phyloP scores from a whole-genome alignment of 2,888 invertebrate genomes.

The Lamproptera curius region DNA sequence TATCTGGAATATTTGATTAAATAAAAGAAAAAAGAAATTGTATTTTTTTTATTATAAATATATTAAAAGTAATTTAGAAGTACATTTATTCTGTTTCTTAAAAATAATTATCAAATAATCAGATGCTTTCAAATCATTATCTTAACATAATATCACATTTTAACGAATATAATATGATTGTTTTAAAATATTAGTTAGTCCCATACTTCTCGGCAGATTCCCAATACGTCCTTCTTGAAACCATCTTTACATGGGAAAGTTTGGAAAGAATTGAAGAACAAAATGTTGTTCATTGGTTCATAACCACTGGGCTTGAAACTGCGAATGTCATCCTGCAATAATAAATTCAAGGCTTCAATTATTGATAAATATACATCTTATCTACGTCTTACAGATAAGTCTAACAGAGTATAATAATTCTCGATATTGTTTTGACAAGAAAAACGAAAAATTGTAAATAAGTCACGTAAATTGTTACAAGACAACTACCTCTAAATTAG shows the following conservation, averaged over 20 bases:
- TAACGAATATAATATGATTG: too few species aligned
- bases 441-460: too few species aligned
- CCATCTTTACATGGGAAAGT: conserved; percentile 61
- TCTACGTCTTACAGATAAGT: not conserved
- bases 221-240: conserved; percentile 51
- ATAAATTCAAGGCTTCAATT: too few species aligned
- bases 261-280: conserved; percentile 45
- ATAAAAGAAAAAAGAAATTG: not conserved
- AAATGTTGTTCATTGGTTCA: conserved; percentile 51
- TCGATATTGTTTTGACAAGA: not conserved
- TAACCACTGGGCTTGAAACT: conserved; percentile 42
- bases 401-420: not conserved
- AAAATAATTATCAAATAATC: too few species aligned
- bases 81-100: too few species aligned
- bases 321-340: conserved; percentile 40
- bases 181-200: too few species aligned
- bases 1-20: too few species aligned
- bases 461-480: too few species aligned
- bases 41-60: conserved; percentile 4
- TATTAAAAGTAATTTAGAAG: too few species aligned
- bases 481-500: not conserved
- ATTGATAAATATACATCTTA: too few species aligned
- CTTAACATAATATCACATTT: too few species aligned
- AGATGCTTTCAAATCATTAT: too few species aligned
- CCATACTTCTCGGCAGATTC: conserved; percentile 68